Evolutionary conservation across 2,888 invertebrate species (phyloP), one percentile per base, ranked within the genome.

Genomic region (Caenorhabditis afra): DNA sequence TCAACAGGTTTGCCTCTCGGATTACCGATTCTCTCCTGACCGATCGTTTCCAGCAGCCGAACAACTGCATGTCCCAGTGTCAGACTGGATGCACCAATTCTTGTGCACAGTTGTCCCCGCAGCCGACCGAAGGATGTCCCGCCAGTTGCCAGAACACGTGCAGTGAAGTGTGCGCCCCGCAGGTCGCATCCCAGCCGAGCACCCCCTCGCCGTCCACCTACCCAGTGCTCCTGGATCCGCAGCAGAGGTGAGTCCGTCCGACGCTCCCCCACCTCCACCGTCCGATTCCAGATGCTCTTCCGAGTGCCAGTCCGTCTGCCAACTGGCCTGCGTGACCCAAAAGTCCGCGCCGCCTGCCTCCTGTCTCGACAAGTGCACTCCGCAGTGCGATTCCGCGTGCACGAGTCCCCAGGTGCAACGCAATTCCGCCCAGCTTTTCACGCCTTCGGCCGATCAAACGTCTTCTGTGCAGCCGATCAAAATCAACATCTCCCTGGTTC

Each of bases 281-380:
- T 12, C 37, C 12, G 4, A 45, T 55, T 70, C 44, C 64, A 77
- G 83, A 65, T 84, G 84, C 41, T 82, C 82, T 8, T 82, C 81
- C 10, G 84, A 82, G 62, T 82, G 84, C 49, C 81, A 84, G 67
- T 76, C 79, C 16, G 84, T 84, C 3, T 82, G 84, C 45, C 82
- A 84, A 53, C 57, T 84, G 29, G 84, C 81, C 11, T 82, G 84
- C 57, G 68, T 79, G 37, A 71, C 71, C 20, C 81, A 82, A 53
- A 79, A 82, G 59, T 75, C 71, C 5, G 68, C 74, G 23, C 78
- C 75, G 8, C 81, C 83, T 16, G 59, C 71, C 1, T 29, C 52
- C 14, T 83, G 83, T 50, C 78, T 80, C 14, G 83, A 83, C 44
- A 78, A 79, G 29, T 83, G 83, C 55, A 47, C 79, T 18, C 81